phyloP scores from a whole-genome alignment of 2,888 invertebrate genomes.

The Agrypnus murinus region DNA sequence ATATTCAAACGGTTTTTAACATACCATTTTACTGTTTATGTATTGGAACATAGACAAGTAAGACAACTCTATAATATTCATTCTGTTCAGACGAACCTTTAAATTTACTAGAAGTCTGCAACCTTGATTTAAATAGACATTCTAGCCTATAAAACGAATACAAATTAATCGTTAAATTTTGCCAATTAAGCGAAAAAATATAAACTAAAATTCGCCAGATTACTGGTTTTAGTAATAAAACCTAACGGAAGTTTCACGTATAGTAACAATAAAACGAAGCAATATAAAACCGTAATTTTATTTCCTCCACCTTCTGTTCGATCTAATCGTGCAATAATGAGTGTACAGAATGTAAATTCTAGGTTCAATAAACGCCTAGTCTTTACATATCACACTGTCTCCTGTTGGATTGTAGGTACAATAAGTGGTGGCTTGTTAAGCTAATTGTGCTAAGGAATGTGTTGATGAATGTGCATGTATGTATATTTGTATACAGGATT shows the following conservation, averaged over 20 bases:
- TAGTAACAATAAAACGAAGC: neutral
- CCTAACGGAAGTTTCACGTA: conserved; percentile 1
- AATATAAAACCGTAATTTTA: neutral
- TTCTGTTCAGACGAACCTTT: too few relatives aligned
- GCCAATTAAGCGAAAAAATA: too few relatives aligned
- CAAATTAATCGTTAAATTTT: too few relatives aligned
- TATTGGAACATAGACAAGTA: too few relatives aligned
- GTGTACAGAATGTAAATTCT: conserved; percentile 22
- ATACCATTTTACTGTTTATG: too few relatives aligned
- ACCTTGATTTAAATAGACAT: too few relatives aligned
- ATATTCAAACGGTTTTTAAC: too few relatives aligned
- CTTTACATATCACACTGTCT: conserved; percentile 18
- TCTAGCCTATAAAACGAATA: too few relatives aligned
- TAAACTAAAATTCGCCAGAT: too few relatives aligned
- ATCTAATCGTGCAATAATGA: conserved; percentile 19
- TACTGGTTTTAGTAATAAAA: neutral
- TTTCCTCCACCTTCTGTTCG: conserved; percentile 18
- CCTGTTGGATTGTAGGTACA: neutral
- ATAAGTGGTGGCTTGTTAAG: conserved; percentile 28
- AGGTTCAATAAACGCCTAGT: conserved; percentile 43
- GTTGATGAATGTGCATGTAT: conserved; percentile 38
- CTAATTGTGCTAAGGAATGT: conserved; percentile 44
- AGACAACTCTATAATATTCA: too few relatives aligned
- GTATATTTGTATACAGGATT: too few relatives aligned
- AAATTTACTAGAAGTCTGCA: too few relatives aligned